A percentile compares a stretch with the other conserved stretches of the same genome.
These are phyloP conservation scores for Danio aesculapii DNA, from an alignment of 2,797 vertebrate genomes.

Conservation along the genomic window DNA sequence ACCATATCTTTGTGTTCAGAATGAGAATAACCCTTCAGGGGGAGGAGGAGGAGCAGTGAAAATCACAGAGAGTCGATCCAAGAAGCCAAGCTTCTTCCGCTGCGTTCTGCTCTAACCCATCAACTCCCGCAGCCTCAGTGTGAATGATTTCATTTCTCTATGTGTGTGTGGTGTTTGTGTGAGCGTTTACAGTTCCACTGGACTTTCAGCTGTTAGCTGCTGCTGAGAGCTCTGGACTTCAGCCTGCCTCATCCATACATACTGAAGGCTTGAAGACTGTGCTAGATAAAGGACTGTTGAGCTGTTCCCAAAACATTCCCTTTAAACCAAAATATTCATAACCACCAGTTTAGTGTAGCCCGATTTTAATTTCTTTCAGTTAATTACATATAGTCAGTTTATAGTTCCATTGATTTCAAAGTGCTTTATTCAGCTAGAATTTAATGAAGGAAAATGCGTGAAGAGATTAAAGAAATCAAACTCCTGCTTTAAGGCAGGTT, in stretches of 20 bases:
- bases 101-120: slow-evolving; percentile 87
- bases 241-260: slow-evolving; percentile 31
- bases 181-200: slow-evolving; percentile 77
- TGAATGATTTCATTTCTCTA: slow-evolving; percentile 3
- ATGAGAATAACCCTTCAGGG: slow-evolving; percentile 86
- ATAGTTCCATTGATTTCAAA: not conserved
- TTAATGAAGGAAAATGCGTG: slow-evolving; percentile 23
- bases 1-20: slow-evolving; percentile 72
- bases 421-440: slow-evolving; percentile 3
- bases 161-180: slow-evolving; percentile 47
- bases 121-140: slow-evolving; percentile 7
- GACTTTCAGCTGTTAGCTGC: slow-evolving; percentile 80
- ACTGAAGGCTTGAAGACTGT: slow-evolving; percentile 26
- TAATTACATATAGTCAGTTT: not conserved
- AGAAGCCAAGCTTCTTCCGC: slow-evolving; percentile 95
- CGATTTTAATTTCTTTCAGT: not conserved
- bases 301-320: slow-evolving; percentile 8
- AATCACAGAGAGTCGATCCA: slow-evolving; percentile 95
- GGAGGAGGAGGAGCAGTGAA: slow-evolving; percentile 89
- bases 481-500: not conserved
- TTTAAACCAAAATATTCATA: slow-evolving; percentile 34
- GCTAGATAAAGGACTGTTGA: slow-evolving; percentile 31
- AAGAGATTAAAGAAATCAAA: slow-evolving; percentile 22
- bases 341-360: not conserved
- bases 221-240: slow-evolving; percentile 78